These are phyloP conservation scores for Aphidius gifuensis DNA, from an alignment of 1,140 invertebrate genomes.

Conservation along the genomic window DNA sequence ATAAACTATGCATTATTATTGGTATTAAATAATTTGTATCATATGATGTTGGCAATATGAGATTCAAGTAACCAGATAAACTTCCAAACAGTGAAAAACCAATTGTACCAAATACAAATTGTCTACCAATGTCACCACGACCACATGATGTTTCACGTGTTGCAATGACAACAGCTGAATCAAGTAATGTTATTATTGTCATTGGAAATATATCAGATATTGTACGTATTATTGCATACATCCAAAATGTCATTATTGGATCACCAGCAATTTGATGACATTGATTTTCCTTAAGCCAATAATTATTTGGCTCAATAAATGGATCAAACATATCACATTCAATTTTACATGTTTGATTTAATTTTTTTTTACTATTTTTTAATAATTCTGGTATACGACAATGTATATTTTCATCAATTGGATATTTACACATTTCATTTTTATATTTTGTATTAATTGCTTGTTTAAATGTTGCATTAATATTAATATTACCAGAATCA, in stretches of 20 bases:
- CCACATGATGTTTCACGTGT: conserved; percentile 75
- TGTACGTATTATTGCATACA: conserved; percentile 67
- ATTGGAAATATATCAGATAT: conserved; percentile 75
- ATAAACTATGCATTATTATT: conserved; percentile 59
- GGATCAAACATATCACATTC: conserved; percentile 67
- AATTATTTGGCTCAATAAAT: conserved; percentile 31
- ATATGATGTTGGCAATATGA: conserved; percentile 17
- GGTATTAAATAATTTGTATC: conserved; percentile 54
- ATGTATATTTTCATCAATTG: conserved; percentile 55
- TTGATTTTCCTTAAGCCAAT: conserved; percentile 56
- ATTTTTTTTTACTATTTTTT: conserved; percentile 42
- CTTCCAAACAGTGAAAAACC: conserved; percentile 71
- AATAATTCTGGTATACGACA: conserved; percentile 57
- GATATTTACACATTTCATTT: conserved; percentile 59
- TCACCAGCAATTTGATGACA: conserved; percentile 63
- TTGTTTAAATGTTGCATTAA: conserved; percentile 57
- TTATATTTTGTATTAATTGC: conserved; percentile 47
- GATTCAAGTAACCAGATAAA: conserved; percentile 57
- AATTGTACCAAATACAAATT: conserved; percentile 72
- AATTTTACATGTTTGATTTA: conserved; percentile 57
- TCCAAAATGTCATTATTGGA: conserved; percentile 66
- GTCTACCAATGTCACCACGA: conserved; percentile 75
- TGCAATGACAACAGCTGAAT: conserved; percentile 75
- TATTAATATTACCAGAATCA: conserved; percentile 52
- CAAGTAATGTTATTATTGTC: conserved; percentile 67